Base-by-base conservation (phyloP, 2,888 invertebrate genomes). In the Pachycephus smyrnensis region DNA sequence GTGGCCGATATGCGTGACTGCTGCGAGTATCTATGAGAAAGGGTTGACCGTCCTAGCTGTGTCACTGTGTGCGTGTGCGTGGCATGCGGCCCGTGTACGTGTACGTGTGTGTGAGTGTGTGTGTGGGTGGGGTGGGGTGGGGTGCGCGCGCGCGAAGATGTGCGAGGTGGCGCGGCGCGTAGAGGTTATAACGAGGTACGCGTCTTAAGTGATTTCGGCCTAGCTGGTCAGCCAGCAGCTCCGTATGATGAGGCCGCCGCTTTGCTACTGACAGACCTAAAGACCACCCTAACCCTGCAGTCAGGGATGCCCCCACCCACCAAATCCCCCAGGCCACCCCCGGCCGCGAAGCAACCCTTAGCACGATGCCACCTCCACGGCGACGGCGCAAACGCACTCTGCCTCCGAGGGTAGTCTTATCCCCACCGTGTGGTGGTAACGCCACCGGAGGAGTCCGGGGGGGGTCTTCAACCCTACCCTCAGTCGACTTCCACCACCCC, bases 241-340 rank as follows among this genome's bases (percentile, higher is more conserved):
- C 91, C 91, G 91, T 91, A 88, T 91, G 90, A 91, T 89, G 89
- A 91, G 91, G 91, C 91, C 91, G 91, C 91, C 91, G 91, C 91
- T 91, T 91, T 89, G 89, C 91, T 91, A 91, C 91, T 91, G 90
- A 90, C 90, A 87, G 87, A 87, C 87, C 86, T 86, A 87, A 88
- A 88, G 87, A 91, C 91, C 91, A 90, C 90, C 91, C 91, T 91
- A 90, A 91, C 91, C 90, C 89, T 89, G 88, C 88, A 88, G 89
- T 88, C 87, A 86, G 86, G 86, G 80, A 79, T 80, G 83, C 84
- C 82, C 81, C 85, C 84, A 82, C 84, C 84, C 82, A 55, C 55
- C 23, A 23, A 15, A 55, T 23, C 82, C 37, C 30, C 40, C 83
- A 77, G 75, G 80, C 82, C 84, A 83, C 84, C 86, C 85, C 85